phyloP scores from a whole-genome alignment of 1,140 invertebrate species.

The Trinorchestia longiramus region DNA sequence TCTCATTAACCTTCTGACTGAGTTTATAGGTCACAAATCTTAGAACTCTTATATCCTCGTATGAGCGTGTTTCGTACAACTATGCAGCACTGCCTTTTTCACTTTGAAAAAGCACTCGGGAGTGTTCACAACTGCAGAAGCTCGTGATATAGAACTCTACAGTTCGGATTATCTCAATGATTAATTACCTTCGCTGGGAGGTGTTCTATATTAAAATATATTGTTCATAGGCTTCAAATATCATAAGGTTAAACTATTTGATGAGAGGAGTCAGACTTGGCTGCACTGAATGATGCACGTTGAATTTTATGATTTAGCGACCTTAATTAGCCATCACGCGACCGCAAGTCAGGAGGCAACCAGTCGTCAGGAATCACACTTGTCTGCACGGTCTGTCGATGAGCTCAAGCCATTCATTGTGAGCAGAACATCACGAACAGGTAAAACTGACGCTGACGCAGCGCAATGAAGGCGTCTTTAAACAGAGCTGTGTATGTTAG shows the following conservation, averaged over 20 bases:
- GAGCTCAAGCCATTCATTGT: not conserved
- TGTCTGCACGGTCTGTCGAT: not conserved
- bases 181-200: no score
- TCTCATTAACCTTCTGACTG: no score
- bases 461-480: not conserved
- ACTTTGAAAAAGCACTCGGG: no score
- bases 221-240: not conserved
- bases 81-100: no score
- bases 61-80: no score
- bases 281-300: not conserved
- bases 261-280: not conserved
- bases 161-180: no score
- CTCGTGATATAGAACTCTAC: no score
- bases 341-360: not conserved
- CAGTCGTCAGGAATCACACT: not conserved
- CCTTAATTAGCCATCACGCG: not conserved
- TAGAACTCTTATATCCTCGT: no score
- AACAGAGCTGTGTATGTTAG: not conserved
- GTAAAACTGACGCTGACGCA: not conserved
- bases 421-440: not conserved
- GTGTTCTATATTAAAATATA: no score
- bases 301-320: not conserved
- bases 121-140: no score
- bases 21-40: no score
- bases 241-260: not conserved